Conservation (phyloP, 2,113 vertebrate genomes). For the Gymnorhina tibicen region DNA sequence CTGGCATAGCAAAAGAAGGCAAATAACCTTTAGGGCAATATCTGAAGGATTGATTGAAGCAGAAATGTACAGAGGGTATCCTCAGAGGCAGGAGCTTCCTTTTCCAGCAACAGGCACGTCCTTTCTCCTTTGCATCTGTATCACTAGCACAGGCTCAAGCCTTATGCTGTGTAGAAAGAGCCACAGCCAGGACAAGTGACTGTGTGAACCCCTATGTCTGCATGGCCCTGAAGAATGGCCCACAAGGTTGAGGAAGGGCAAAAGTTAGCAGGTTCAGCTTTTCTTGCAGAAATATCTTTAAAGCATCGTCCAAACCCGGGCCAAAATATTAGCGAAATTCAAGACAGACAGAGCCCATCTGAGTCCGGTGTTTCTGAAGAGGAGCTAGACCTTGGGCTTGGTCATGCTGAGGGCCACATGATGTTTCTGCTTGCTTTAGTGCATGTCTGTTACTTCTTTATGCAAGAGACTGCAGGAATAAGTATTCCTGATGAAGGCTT, state of each 20-base stretch:
- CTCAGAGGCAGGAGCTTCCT: not conserved
- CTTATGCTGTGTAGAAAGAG: not conserved
- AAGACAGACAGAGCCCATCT: not conserved
- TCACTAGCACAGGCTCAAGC: not conserved
- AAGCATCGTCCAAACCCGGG: not conserved
- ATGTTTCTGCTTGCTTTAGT: not conserved
- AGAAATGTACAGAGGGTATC: not conserved
- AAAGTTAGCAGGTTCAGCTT: not conserved
- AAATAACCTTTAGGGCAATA: not conserved
- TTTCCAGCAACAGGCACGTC: not conserved
- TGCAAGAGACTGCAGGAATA: not conserved
- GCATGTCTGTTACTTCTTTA: not conserved
- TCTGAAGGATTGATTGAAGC: not conserved
- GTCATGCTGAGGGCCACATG: not conserved
- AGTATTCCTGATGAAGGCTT: not conserved
- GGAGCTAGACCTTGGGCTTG: not conserved
- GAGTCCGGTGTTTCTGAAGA: not conserved
- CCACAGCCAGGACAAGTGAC: not conserved
- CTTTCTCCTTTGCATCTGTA: not conserved
- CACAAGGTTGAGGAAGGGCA: not conserved
- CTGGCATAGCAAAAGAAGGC: not conserved
- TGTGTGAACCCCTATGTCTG: accelerated
- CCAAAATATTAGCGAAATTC: not conserved
- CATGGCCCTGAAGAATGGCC: not conserved
- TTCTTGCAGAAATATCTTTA: not conserved